A percentile compares a stretch with the other conserved stretches of the same genome.
These are phyloP conservation scores for Candoia aspera DNA, from an alignment of 2,113 vertebrate genomes.

Conservation along the genomic window DNA sequence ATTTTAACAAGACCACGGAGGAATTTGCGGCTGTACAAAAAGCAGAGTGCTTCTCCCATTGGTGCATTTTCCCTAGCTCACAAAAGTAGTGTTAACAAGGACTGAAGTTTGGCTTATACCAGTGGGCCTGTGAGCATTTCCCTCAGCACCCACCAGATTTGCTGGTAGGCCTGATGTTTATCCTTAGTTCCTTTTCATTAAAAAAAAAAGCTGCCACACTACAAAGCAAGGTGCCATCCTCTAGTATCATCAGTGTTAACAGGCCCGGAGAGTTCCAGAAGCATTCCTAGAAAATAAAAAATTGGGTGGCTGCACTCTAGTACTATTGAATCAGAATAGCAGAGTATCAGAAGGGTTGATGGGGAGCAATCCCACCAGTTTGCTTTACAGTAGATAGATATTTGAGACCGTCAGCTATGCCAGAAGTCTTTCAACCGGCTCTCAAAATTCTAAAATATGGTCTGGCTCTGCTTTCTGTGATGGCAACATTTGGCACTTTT, in stretches of 20 bases:
- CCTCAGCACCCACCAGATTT: background rate
- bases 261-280: background rate
- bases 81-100: background rate
- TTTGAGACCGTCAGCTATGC: background rate
- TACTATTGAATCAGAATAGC: background rate
- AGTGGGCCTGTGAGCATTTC: background rate
- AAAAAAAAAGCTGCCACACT: background rate
- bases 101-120: background rate
- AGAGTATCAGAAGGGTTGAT: background rate
- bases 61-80: background rate
- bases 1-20: conserved; percentile 33
- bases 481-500: background rate
- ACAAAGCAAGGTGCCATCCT: background rate
- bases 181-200: background rate
- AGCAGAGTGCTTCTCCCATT: background rate
- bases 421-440: background rate
- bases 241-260: background rate
- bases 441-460: background rate
- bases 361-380: background rate
- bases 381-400: background rate
- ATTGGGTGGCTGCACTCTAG: background rate
- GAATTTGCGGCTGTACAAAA: conserved; percentile 28
- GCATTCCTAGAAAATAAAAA: background rate
- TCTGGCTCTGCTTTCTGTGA: background rate
- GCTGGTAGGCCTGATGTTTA: background rate